These are phyloP conservation scores for Geophilus truncorum DNA, from an alignment of 2,888 invertebrate species.

Conservation along the genomic window DNA sequence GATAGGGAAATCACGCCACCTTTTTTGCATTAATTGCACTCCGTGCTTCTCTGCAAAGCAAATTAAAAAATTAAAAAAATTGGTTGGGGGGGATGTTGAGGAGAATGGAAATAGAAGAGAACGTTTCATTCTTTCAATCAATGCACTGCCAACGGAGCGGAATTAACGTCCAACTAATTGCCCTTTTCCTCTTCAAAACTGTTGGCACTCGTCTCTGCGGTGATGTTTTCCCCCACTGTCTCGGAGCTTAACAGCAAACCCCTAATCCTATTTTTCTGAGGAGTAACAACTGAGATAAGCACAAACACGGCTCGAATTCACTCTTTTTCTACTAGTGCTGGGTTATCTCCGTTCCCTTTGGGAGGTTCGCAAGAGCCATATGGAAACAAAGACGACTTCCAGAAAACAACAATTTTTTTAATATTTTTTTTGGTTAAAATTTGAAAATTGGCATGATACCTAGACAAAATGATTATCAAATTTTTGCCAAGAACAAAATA, in stretches of 20 bases:
- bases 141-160: not conserved
- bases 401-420: no score
- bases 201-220: not conserved
- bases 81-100: no score
- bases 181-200: not conserved
- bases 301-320: not conserved
- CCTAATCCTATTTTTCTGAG: not conserved
- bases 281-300: not conserved
- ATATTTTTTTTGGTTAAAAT: no score
- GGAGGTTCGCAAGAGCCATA: not conserved
- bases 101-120: no score
- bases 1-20: not conserved
- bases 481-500: no score
- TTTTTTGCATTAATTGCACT: slow-evolving; percentile 3
- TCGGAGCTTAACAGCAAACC: not conserved
- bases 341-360: not conserved
- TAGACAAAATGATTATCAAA: no score
- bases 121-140: not conserved
- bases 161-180: slow-evolving; percentile 9
- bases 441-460: no score
- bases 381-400: no score
- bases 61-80: not conserved
- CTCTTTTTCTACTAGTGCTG: not conserved
- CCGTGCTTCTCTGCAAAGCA: not conserved
- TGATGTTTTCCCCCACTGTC: not conserved